phyloP scores from a whole-genome alignment of 2,797 vertebrate species.

The Danio choprae region DNA sequence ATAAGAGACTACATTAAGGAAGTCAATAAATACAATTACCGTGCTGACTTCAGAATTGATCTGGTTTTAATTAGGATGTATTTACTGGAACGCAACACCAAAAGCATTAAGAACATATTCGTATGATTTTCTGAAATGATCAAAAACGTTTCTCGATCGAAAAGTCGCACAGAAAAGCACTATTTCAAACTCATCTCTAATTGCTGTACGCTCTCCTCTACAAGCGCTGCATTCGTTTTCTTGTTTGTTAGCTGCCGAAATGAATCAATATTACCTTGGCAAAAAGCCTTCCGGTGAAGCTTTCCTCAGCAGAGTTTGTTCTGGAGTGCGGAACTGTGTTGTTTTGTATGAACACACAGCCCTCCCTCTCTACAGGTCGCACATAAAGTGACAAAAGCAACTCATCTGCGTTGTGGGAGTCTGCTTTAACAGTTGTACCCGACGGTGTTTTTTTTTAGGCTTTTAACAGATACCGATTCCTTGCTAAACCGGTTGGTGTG shows the following conservation, averaged over 20 bases:
- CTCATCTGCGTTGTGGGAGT: constrained; percentile 60
- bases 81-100: not conserved
- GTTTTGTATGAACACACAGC: constrained; percentile 42
- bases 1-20: not conserved
- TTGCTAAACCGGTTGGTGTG: constrained; percentile 58
- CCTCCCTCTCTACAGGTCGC: constrained; percentile 33
- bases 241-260: constrained; percentile 30
- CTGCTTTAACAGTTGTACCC: constrained; percentile 64
- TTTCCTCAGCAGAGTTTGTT: constrained; percentile 53
- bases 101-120: not conserved
- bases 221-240: constrained; percentile 11
- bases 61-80: not conserved
- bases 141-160: constrained; percentile 6
- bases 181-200: not conserved
- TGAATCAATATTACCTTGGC: constrained; percentile 34
- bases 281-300: constrained; percentile 25
- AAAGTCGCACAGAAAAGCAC: not conserved
- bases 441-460: constrained; percentile 51
- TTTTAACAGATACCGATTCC: constrained; percentile 38
- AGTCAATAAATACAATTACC: not conserved
- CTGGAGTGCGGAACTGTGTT: constrained; percentile 31
- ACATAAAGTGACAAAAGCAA: constrained; percentile 55
- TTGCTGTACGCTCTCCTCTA: constrained; percentile 1
- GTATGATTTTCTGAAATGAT: not conserved
- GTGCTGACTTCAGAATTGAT: not conserved